These are phyloP conservation scores for Temnothorax rugatulus DNA, from an alignment of 2,888 invertebrate genomes.

Conservation along the genomic window DNA sequence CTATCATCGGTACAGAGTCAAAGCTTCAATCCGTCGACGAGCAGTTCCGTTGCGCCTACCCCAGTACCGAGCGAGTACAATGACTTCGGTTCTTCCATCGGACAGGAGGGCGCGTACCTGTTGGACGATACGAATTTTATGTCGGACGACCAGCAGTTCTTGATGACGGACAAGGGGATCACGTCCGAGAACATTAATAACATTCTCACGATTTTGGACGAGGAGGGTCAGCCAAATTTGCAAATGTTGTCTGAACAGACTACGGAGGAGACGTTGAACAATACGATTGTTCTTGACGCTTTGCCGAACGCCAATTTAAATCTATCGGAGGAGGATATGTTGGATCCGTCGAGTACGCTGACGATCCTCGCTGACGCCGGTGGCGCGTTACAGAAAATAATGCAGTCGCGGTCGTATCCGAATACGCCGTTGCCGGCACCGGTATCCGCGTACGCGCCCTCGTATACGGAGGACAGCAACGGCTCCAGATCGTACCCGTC, in stretches of 20 bases:
- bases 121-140: constrained; percentile 83
- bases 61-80: constrained; percentile 91
- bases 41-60: constrained; percentile 90
- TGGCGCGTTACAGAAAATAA: constrained; percentile 79
- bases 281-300: constrained; percentile 72
- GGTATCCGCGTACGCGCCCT: constrained; percentile 75
- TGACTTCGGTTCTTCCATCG: constrained; percentile 90
- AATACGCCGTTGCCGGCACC: constrained; percentile 84
- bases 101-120: constrained; percentile 87
- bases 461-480: constrained; percentile 82
- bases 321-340: constrained; percentile 73
- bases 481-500: constrained; percentile 92
- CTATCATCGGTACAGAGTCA: constrained; percentile 79
- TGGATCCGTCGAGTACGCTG: constrained; percentile 77
- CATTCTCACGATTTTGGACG: constrained; percentile 89
- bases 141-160: constrained; percentile 80
- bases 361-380: constrained; percentile 77
- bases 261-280: constrained; percentile 71
- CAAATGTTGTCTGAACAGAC: constrained; percentile 78
- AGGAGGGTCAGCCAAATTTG: constrained; percentile 77
- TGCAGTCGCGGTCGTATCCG: constrained; percentile 85
- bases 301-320: constrained; percentile 78
- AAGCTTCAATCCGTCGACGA: constrained; percentile 86
- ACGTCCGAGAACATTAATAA: constrained; percentile 89
- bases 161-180: constrained; percentile 83